phyloP scores from a whole-genome alignment of 1,140 invertebrate species.

The Amyelois transitella region DNA sequence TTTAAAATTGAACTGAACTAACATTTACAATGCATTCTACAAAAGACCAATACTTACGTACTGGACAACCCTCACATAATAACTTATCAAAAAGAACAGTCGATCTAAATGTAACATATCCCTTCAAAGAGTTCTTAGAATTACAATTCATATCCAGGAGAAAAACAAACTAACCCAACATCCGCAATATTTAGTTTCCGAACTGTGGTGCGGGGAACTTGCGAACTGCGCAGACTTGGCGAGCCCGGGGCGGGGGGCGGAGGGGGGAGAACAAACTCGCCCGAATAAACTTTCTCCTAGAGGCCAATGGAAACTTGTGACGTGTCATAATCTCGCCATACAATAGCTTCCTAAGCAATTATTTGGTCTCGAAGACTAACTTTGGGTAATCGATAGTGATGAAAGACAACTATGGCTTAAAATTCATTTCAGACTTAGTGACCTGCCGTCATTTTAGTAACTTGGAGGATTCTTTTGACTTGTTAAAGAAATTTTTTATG shows the following conservation, averaged over 20 bases:
- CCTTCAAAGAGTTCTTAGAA: not conserved
- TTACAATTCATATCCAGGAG: not conserved
- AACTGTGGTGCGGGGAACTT: constrained; percentile 14
- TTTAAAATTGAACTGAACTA: too few species aligned
- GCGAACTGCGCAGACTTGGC: constrained; percentile 31
- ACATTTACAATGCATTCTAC: too few species aligned
- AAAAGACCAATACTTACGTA: too few species aligned
- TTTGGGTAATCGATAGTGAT: too few species aligned
- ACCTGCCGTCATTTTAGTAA: too few species aligned
- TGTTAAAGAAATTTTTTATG: too few species aligned
- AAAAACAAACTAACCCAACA: constrained; percentile 5
- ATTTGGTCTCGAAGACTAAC: not conserved
- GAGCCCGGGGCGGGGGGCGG: constrained; percentile 4
- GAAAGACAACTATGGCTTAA: too few species aligned
- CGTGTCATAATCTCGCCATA: constrained; percentile 32
- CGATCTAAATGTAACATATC: not conserved
- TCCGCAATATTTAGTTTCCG: constrained; percentile 19
- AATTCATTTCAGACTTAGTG: too few species aligned
- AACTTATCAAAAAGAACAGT: not conserved
- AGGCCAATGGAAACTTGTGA: constrained; percentile 35
- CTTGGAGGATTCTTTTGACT: too few species aligned
- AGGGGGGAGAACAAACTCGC: constrained; percentile 19
- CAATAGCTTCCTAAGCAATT: not conserved
- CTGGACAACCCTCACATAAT: too few species aligned
- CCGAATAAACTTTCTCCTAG: constrained; percentile 34